Evolutionary conservation across 1,140 invertebrate genomes (phyloP), one percentile per base, ranked within the genome.

Genomic region (Propsilocerus akamusi): DNA sequence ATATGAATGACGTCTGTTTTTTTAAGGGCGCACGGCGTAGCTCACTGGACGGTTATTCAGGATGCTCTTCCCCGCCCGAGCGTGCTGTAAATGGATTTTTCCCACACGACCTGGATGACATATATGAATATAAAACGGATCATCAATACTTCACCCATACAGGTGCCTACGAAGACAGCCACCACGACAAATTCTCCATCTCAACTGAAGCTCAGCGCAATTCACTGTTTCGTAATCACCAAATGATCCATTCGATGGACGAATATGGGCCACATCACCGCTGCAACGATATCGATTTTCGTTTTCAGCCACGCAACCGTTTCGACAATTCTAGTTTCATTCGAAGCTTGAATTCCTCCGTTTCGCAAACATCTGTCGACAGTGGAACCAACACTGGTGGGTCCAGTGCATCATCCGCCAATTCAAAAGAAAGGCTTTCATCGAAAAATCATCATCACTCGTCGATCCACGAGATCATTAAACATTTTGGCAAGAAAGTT

Each of bases 381-480:
- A 50, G 57, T 59, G 26, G 58, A 54, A 53, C 68, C 64, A 34
- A 59, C 58, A 50, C 56, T 59, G 25, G 37, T 60, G 41, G 34
- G 50, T 22, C 56, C 60, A 2, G 57, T 55, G 55, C 64, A 59
- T 51, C 65, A 65, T 50, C 60, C 62, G 55, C 62, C 62, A 53
- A 63, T 63, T 61, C 65, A 48, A 55, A 59, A 53, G 51, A 60
- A 55, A 64, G 53, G 56, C 25, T 54, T 53, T 49, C 54, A 52
- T 49, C 56, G 54, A 58, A 68, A 53, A 47, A 53, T 25, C 72
- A 74, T 55, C 76, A 76, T 57, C 75, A 76, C 55, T 73, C 78
- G 57, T 74, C 74, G 20, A 81, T 84, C 56, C 79, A 82, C 55
- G 80, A 83, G 56, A 66, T 83, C 63, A 78, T 83, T 26, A 68